A percentile compares a stretch with the other conserved stretches of the same genome.
These are phyloP conservation scores for chimpanzee (Pan troglodytes) DNA, from an alignment of 2,113 vertebrate species.

Conservation along the genomic window NHGRI_mPanTro3-v2.1_pri NC_072410.2:66555001-66555500, in stretches of 20 bases:
- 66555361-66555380: background rate
- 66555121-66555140: background rate
- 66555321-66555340: background rate
- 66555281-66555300: background rate
- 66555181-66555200: constrained; percentile 4
- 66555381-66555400: background rate
- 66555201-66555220: constrained; percentile 13
- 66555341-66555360: background rate
- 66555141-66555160: background rate
- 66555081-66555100: background rate
- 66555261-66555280: background rate
- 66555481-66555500: background rate
- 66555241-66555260: background rate
- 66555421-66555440: background rate
- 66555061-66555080: constrained; percentile 3
- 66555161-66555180: background rate
- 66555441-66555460: background rate
- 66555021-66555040: background rate
- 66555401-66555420: background rate
- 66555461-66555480: constrained; percentile 2
- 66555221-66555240: background rate
- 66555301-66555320: background rate
- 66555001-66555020: background rate
- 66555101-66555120: background rate
- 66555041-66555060: background rate